Evolutionary conservation across 1,140 invertebrate genomes (phyloP).

Genomic region (Eumaeus atala): DNA sequence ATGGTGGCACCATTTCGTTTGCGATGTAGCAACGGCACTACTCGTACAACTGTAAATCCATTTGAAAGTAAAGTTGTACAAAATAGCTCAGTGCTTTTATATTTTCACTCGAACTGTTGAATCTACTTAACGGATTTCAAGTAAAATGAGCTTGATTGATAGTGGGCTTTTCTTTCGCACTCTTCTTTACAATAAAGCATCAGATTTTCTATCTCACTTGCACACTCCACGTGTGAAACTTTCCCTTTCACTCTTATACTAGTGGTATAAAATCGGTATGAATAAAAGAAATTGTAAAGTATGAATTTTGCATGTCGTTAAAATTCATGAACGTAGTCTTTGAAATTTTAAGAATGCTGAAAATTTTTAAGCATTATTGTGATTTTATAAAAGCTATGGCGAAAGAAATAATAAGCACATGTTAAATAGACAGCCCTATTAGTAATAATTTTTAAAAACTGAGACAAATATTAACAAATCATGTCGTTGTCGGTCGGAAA

Average conservation of each 20-base stretch:
- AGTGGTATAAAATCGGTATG: background rate
- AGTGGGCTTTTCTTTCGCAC: constrained; percentile 14
- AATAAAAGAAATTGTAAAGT: constrained; percentile 9
- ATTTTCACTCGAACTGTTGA: constrained; percentile 15
- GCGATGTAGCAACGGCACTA: no score
- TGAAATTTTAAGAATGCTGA: background rate
- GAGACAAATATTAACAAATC: no score
- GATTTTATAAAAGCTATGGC: no score
- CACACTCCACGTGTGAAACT: background rate
- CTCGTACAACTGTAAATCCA: no score
- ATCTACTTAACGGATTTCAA: constrained; percentile 17
- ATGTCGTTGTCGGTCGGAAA: no score
- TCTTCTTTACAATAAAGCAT: background rate
- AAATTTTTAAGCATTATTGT: background rate
- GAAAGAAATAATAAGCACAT: no score
- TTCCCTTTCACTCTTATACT: background rate
- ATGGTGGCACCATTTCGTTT: no score
- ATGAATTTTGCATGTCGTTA: constrained; percentile 5
- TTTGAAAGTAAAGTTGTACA: background rate
- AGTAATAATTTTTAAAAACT: no score
- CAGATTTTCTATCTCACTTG: no score
- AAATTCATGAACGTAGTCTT: constrained; percentile 5
- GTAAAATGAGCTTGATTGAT: constrained; percentile 25
- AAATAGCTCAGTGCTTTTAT: constrained; percentile 7
- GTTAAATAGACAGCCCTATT: no score